Conservation (phyloP, 2,113 vertebrate genomes). For the Paratilapia polleni region DNA sequence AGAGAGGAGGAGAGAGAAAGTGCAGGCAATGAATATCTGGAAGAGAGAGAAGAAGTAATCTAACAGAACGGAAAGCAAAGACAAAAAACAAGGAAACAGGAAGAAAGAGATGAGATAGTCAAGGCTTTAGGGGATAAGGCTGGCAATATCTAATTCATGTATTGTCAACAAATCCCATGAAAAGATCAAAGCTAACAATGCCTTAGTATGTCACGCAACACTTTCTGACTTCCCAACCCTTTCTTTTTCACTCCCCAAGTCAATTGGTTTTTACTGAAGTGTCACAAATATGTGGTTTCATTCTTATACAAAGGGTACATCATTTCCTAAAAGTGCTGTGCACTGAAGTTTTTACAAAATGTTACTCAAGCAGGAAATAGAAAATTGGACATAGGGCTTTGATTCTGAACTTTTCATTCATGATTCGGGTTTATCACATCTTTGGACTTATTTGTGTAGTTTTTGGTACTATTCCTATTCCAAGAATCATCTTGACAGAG, state of each 20-base stretch:
- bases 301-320: background rate
- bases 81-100: constrained; percentile 22
- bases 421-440: background rate
- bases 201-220: background rate
- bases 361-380: background rate
- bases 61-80: constrained; percentile 26
- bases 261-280: background rate
- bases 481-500: background rate
- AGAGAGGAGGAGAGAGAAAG: constrained; percentile 34
- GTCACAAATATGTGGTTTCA: background rate
- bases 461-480: background rate
- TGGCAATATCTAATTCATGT: constrained; percentile 2
- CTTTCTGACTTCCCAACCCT: background rate
- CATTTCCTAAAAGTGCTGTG: background rate
- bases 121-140: background rate
- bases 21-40: constrained; percentile 9
- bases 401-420: background rate
- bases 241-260: background rate
- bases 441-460: background rate
- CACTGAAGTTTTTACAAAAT: background rate
- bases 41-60: constrained; percentile 15
- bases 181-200: background rate
- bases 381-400: background rate
- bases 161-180: constrained; percentile 16
- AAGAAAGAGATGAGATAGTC: constrained; percentile 6